Percentiles rank a stretch among this genome's conserved stretches.
Conservation (phyloP, 2,888 invertebrate genomes). For the Nudaria mundana region DNA sequence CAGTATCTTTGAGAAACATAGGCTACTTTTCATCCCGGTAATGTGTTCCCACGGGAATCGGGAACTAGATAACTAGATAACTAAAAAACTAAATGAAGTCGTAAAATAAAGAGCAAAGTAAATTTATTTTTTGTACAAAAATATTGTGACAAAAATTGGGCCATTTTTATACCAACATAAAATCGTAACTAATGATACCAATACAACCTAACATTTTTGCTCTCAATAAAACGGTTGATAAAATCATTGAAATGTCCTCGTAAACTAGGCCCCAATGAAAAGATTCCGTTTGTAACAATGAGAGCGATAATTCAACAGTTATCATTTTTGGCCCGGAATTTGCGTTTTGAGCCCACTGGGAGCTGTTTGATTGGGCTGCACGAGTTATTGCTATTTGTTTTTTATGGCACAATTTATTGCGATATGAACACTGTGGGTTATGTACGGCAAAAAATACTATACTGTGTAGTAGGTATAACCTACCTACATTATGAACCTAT, state of each 20-base stretch:
- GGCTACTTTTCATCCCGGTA: too few species aligned
- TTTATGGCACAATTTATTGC: constrained; percentile 39
- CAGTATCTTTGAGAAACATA: too few species aligned
- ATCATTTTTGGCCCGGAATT: constrained; percentile 67
- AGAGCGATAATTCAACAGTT: constrained; percentile 54
- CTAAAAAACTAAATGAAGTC: too few species aligned
- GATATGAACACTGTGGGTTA: constrained; percentile 17
- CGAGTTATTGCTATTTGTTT: constrained; percentile 47
- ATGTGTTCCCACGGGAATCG: too few species aligned
- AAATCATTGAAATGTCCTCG: constrained; percentile 50
- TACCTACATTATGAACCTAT: too few species aligned
- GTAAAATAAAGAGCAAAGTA: too few species aligned
- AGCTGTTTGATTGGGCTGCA: constrained; percentile 57
- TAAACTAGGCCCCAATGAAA: constrained; percentile 48
- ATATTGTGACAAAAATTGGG: background rate
- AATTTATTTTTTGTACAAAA: too few species aligned
- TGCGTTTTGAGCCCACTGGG: constrained; percentile 53
- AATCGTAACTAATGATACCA: constrained; percentile 30
- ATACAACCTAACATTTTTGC: constrained; percentile 44
- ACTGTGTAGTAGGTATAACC: background rate
- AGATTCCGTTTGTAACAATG: constrained; percentile 50
- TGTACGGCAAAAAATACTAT: background rate
- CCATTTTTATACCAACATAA: constrained; percentile 23
- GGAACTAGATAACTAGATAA: too few species aligned
- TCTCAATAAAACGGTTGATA: constrained; percentile 48